phyloP scores from a whole-genome alignment of 2,797 vertebrate genomes.

The Anolis apletophallus region DNA sequence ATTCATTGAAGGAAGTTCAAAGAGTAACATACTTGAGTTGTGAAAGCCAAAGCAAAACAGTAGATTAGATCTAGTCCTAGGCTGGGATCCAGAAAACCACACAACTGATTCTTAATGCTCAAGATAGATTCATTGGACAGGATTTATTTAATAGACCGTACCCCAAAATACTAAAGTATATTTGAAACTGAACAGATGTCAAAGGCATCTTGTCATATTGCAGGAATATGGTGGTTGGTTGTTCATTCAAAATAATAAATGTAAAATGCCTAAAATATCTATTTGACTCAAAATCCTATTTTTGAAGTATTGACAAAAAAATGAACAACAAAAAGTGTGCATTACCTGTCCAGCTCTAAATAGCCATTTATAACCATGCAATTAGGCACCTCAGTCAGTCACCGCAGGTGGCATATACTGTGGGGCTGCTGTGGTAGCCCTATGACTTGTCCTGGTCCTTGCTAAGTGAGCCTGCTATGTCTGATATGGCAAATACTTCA shows the following conservation, averaged over 20 bases:
- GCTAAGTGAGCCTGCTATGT: background rate
- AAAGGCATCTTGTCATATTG: background rate
- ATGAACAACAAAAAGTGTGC: background rate
- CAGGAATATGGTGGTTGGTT: background rate
- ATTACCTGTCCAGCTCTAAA: background rate
- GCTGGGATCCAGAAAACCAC: background rate
- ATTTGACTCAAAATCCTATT: background rate
- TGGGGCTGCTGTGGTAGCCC: background rate
- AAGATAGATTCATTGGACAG: background rate
- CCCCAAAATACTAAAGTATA: background rate
- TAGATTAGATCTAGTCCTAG: slow-evolving; percentile 4
- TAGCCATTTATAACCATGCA: background rate
- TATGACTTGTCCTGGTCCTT: background rate
- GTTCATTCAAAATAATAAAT: background rate
- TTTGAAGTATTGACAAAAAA: background rate
- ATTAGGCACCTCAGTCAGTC: no score
- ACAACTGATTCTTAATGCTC: background rate
- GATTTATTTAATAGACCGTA: background rate
- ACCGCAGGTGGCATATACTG: background rate
- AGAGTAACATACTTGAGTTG: background rate
- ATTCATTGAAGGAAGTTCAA: slow-evolving; percentile 15
- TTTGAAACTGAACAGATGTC: background rate
- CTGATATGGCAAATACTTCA: background rate
- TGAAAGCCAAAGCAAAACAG: slow-evolving; percentile 11
- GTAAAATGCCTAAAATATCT: background rate